Conservation (phyloP, 2,797 vertebrate species). For the Gadopsis bispinosus region DNA sequence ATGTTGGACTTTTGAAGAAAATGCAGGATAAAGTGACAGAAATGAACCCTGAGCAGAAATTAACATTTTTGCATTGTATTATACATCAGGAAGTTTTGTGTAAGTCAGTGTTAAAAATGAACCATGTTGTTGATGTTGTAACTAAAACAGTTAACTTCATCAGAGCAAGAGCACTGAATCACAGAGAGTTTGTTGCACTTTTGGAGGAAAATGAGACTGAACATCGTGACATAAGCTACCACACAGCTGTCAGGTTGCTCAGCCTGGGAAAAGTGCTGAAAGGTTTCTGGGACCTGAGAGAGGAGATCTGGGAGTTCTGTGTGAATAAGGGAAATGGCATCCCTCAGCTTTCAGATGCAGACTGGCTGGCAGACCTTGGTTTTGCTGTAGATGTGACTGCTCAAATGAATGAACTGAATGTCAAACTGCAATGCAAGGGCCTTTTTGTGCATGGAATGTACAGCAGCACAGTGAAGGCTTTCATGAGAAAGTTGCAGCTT, state of each 20-base stretch:
- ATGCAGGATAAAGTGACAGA: slow-evolving; percentile 55
- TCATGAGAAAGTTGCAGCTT: too few relatives aligned
- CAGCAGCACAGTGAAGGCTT: too few relatives aligned
- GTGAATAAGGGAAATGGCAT: slow-evolving; percentile 1
- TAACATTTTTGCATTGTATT: slow-evolving; percentile 32
- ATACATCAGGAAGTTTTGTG: slow-evolving; percentile 47
- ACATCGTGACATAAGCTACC: slow-evolving; percentile 15
- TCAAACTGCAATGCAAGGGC: too few relatives aligned
- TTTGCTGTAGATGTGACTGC: too few relatives aligned
- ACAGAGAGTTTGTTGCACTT: slow-evolving; percentile 32
- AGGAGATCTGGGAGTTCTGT: slow-evolving; percentile 22
- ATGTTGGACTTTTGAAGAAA: slow-evolving; percentile 37
- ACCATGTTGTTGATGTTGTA: slow-evolving; percentile 45
- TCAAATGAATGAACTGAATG: too few relatives aligned
- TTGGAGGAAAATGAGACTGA: slow-evolving; percentile 29
- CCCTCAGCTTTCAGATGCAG: too few relatives aligned
- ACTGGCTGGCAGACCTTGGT: too few relatives aligned
- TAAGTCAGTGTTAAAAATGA: slow-evolving; percentile 52
- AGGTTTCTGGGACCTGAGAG: background rate
- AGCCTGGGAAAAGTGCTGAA: background rate
- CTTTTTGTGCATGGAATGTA: too few relatives aligned
- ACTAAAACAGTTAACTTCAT: slow-evolving; percentile 44
- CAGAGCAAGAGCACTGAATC: slow-evolving; percentile 38
- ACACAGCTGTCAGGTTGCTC: slow-evolving; percentile 3
- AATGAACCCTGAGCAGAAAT: slow-evolving; percentile 42